Percentiles rank a stretch among this genome's conserved stretches.
These are phyloP conservation scores for Nasua narica DNA, from an alignment of 2,797 vertebrate species.

Conservation along the genomic window DNA sequence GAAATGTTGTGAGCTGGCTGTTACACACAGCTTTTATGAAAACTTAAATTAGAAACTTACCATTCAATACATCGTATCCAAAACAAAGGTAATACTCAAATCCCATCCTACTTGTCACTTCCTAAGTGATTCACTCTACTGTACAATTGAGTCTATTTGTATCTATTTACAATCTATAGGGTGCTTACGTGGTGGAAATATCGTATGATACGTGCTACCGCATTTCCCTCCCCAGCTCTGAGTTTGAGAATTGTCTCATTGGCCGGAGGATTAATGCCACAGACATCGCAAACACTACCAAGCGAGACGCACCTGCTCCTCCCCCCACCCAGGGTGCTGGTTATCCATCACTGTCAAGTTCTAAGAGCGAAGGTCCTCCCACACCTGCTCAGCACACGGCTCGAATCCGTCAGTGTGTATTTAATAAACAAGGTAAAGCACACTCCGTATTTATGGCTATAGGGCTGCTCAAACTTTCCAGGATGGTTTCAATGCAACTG, in stretches of 20 bases:
- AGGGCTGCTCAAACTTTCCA: not conserved
- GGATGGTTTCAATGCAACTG: not conserved
- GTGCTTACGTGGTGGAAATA: not conserved
- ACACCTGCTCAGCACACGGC: not conserved
- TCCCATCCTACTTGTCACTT: not conserved
- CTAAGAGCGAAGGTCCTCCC: not conserved
- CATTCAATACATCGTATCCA: not conserved
- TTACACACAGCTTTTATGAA: not conserved
- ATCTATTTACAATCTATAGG: not conserved
- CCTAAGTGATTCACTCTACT: not conserved
- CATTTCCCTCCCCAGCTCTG: not conserved
- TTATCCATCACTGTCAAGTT: not conserved
- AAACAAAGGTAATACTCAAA: not conserved
- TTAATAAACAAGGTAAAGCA: not conserved
- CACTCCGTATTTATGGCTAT: not conserved
- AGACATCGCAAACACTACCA: not conserved
- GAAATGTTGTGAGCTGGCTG: not conserved
- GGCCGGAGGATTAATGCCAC: not conserved
- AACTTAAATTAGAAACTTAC: not conserved
- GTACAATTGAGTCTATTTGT: not conserved
- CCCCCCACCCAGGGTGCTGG: not conserved
- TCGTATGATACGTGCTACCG: fast-evolving
- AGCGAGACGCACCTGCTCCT: fast-evolving
- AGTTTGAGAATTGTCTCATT: not conserved
- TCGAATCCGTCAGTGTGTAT: fast-evolving